Conservation (phyloP, 2,113 vertebrate genomes). For the Lasiurus borealis region DNA sequence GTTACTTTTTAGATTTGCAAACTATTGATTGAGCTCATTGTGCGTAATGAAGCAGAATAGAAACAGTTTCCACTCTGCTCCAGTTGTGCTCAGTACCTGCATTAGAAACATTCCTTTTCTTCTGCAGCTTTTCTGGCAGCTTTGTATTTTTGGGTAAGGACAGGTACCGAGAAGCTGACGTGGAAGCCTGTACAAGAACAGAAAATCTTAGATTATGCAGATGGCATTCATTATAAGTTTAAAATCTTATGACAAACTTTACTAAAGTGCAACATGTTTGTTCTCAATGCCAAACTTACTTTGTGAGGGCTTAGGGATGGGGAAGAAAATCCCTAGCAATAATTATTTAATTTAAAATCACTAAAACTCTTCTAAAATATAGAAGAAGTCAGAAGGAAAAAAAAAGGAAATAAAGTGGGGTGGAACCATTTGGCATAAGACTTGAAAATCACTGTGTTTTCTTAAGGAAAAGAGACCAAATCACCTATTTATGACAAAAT, state of each 20-base stretch:
- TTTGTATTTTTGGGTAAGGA: constrained; percentile 91
- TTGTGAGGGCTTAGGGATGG: not conserved
- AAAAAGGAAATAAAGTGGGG: not conserved
- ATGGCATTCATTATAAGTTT: not conserved
- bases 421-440: not conserved
- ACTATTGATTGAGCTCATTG: not conserved
- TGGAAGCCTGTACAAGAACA: constrained; percentile 80
- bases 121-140: constrained; percentile 88
- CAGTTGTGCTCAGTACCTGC: constrained; percentile 83
- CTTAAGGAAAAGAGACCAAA: not conserved
- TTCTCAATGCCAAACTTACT: not conserved
- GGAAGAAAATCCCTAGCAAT: not conserved
- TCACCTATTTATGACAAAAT: not conserved
- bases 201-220: not conserved
- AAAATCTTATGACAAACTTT: not conserved
- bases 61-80: not conserved
- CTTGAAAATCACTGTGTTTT: not conserved
- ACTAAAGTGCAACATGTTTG: not conserved
- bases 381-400: not conserved
- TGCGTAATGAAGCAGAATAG: not conserved
- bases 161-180: constrained; percentile 88
- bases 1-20: constrained; percentile 8
- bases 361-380: not conserved
- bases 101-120: constrained; percentile 86
- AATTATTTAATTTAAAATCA: not conserved